These are phyloP conservation scores for Balanococcus diminutus DNA, from an alignment of 2,888 invertebrate species.

Conservation along the genomic window DNA sequence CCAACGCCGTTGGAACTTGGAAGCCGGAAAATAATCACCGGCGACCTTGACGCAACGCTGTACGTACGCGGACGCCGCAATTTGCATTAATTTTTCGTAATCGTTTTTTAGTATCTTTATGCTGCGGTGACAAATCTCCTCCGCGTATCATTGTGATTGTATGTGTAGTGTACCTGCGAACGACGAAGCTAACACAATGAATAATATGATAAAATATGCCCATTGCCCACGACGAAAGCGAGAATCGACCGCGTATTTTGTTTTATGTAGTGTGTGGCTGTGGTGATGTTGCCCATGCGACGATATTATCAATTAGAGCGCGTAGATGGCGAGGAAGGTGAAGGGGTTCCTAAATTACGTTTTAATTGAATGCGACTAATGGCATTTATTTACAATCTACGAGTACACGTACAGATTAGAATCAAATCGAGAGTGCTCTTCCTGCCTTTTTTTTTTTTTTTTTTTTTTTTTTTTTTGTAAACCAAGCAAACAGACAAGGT, in stretches of 20 bases:
- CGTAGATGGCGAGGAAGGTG: not conserved
- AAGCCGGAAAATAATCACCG: constrained; percentile 28
- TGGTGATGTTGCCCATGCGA: not conserved
- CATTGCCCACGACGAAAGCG: not conserved
- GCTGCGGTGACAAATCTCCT: constrained; percentile 35
- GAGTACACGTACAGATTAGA: not conserved
- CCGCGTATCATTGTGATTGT: constrained; percentile 31
- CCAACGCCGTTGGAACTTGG: too few species aligned
- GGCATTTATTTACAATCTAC: too few species aligned
- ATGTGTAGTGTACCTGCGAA: not conserved
- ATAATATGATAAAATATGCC: not conserved
- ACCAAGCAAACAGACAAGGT: too few species aligned
- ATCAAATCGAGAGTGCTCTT: not conserved
- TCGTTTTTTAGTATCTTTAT: constrained; percentile 35
- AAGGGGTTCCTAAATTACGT: not conserved
- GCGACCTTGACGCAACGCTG: not conserved
- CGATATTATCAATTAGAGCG: not conserved
- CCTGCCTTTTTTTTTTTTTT: too few species aligned
- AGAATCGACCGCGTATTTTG: not conserved
- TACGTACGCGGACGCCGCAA: not conserved
- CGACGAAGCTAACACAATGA: too few species aligned
- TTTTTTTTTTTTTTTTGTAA: too few species aligned
- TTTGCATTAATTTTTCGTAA: constrained; percentile 39
- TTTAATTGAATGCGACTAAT: not conserved
- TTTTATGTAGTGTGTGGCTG: not conserved